phyloP scores from a whole-genome alignment of 1,140 invertebrate genomes.

The Goniozus legneri region DNA sequence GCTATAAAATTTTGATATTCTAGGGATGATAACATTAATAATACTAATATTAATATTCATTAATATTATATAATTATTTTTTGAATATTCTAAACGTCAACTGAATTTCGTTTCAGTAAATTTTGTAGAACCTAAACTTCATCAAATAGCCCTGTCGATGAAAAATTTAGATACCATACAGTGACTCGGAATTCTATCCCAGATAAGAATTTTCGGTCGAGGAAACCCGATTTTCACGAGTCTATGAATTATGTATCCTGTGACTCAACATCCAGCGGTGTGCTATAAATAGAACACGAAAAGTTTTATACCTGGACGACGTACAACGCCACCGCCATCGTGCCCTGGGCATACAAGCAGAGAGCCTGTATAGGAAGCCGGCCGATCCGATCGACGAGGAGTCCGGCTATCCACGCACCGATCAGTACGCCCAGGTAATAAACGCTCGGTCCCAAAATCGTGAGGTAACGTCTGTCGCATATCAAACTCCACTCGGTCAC shows the following conservation, averaged over 20 bases:
- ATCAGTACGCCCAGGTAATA: constrained; percentile 56
- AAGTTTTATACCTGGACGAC: constrained; percentile 44
- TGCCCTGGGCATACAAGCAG: constrained; percentile 53
- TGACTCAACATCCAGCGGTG: background rate
- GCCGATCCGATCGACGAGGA: constrained; percentile 55
- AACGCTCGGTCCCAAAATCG: constrained; percentile 46
- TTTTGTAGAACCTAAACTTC: too few species aligned
- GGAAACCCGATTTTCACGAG: background rate
- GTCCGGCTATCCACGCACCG: constrained; percentile 56
- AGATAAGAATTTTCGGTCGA: too few species aligned
- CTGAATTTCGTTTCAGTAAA: too few species aligned
- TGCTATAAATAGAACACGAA: background rate
- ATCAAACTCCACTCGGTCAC: constrained; percentile 55
- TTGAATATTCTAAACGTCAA: too few species aligned
- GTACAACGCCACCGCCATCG: constrained; percentile 51
- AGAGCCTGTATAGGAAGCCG: constrained; percentile 53
- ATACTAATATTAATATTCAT: too few species aligned
- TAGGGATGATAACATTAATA: too few species aligned
- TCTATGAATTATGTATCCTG: background rate
- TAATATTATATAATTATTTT: too few species aligned
- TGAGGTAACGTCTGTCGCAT: constrained; percentile 52
- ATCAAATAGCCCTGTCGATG: too few species aligned
- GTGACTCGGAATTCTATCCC: too few species aligned
- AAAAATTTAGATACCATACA: too few species aligned
- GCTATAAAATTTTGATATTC: too few species aligned